phyloP scores from a whole-genome alignment of 1,140 invertebrate species.

The Microplitis demolitor region DNA sequence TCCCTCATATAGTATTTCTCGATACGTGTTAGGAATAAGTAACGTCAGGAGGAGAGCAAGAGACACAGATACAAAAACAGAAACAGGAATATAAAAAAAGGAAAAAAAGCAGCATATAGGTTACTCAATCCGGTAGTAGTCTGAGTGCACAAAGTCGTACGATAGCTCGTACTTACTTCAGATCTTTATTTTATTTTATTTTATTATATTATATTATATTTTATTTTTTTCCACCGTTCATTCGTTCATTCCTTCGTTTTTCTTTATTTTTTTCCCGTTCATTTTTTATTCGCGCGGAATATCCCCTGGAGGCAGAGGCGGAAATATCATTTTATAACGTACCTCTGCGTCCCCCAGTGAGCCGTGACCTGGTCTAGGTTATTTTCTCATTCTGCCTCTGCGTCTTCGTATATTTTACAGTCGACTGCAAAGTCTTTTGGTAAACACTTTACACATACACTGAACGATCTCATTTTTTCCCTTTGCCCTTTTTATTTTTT shows the following conservation, averaged over 20 bases:
- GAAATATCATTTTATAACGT: constrained; percentile 19
- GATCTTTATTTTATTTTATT: neutral
- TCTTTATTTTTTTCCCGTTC: neutral
- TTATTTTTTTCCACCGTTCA: neutral
- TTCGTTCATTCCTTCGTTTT: neutral
- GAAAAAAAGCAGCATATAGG: too few species aligned
- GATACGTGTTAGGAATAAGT: too few species aligned
- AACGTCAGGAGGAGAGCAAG: too few species aligned
- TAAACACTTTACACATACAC: neutral
- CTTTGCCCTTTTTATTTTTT: neutral
- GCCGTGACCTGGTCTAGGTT: constrained; percentile 5
- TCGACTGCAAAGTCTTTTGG: constrained; percentile 6
- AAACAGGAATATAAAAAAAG: too few species aligned
- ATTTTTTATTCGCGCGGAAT: constrained; percentile 7
- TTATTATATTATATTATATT: constrained; percentile 3
- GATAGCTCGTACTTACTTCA: constrained; percentile 12
- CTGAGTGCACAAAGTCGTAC: neutral
- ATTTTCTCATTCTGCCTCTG: constrained; percentile 5
- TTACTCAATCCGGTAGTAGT: too few species aligned
- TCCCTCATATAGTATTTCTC: too few species aligned
- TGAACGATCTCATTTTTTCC: neutral
- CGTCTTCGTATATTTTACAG: constrained; percentile 4
- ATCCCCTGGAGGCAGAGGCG: neutral
- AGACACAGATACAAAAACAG: too few species aligned
- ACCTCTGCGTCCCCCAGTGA: constrained; percentile 13